Conservation (phyloP, 2,113 vertebrate species). For the Lampris megalopsis region DNA sequence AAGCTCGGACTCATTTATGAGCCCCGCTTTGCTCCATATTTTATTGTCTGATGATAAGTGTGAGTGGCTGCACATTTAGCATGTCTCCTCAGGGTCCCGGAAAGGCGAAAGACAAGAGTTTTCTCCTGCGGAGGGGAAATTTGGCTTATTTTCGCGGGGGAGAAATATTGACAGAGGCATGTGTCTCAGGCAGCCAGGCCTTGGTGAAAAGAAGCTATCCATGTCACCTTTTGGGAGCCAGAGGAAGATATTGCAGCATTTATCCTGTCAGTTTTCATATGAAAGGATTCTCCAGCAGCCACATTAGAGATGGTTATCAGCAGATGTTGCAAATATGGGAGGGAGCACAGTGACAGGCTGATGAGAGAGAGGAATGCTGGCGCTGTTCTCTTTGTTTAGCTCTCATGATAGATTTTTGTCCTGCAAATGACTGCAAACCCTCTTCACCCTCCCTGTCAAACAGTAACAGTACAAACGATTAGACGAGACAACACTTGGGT, state of each 20-base stretch:
- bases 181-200: slow-evolving; percentile 11
- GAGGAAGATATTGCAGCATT: slow-evolving; percentile 6
- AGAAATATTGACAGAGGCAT: background rate
- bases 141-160: slow-evolving; percentile 12
- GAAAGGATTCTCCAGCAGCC: slow-evolving; percentile 21
- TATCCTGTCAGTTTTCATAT: slow-evolving; percentile 26
- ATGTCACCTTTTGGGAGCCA: background rate
- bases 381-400: slow-evolving; percentile 50
- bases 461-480: slow-evolving; percentile 36
- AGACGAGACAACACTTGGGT: slow-evolving; percentile 28
- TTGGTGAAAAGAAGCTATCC: slow-evolving; percentile 12
- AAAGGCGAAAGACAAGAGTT: background rate
- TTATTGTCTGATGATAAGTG: slow-evolving; percentile 12
- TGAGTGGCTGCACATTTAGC: slow-evolving; percentile 14
- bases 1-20: too few species aligned
- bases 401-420: slow-evolving; percentile 39
- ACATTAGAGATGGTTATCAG: slow-evolving; percentile 61
- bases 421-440: slow-evolving; percentile 40
- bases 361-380: slow-evolving; percentile 69
- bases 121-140: slow-evolving; percentile 13
- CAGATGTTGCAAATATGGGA: slow-evolving; percentile 69
- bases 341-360: slow-evolving; percentile 62
- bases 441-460: slow-evolving; percentile 25
- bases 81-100: slow-evolving; percentile 22
- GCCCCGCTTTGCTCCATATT: background rate